Evolutionary conservation across 2,113 vertebrate genomes (phyloP), one percentile per base, ranked within the genome.

Genomic region (Empidonax traillii): DNA sequence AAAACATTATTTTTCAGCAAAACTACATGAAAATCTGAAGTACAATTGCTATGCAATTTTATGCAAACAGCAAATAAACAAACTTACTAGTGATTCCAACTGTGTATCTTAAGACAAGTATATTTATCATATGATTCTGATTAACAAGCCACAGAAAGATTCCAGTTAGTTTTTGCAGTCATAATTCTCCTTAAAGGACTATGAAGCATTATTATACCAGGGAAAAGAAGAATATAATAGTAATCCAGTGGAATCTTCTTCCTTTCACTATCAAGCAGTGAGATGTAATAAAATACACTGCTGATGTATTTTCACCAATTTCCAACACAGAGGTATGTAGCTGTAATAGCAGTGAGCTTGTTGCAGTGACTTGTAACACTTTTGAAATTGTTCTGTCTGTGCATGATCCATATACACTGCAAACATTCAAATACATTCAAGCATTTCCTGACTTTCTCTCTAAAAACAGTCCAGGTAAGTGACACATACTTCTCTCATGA

Each of bases 281-380:
- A 66, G 15, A 46, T 24, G 6, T 4, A 41, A 16, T n/a, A 80
- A 74, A 93, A 80, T 46, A 39, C 12, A 27, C 25, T 47, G 11
- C 10, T 52, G 16, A 58, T n/a, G 4, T 59, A 43, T 75, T 87
- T 91, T 89, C 30, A 79, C 6, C 9, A 62, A 6, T 51, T 53
- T 66, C 73, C 30, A 8, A 55, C 43, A 71, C 13, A 56, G 22
- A 73, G 2, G 2, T 12, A 31, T 0, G 0, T 22, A 75, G 10
- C 18, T 53, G 3, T 28, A 33, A 5, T 9, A 67, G 6, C 16
- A 69, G 25, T 19, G 56, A 30, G 8, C 31, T 78, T 73, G 14
- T 62, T 14, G 3, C 23, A 66, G 25, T 27, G 9, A 65, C 20
- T 41, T 46, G 16, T 20, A 90, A 52, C 25, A 44, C 8, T 61